Evolutionary conservation across 2,888 invertebrate species (phyloP), one percentile per base, ranked within the genome.

Genomic region (Timema podura): DNA sequence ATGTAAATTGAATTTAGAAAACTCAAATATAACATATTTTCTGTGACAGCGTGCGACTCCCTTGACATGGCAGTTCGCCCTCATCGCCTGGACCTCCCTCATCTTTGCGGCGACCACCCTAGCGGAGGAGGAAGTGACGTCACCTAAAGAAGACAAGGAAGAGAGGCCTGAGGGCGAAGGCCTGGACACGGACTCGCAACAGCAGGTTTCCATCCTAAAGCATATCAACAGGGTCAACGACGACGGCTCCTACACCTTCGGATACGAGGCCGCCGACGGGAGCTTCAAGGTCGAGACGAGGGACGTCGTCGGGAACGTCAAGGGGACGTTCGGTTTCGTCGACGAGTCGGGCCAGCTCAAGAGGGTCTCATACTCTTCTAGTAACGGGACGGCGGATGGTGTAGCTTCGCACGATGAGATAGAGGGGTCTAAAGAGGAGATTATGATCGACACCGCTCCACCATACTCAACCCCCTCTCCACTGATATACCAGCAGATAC

Each of bases 251-350:
- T 93, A 93, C 78, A 92, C 92, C 0, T 91, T 91, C 73, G 93
- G 93, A 0, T 93, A 91, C 78, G 93, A 93, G 82, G 91, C 92
- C 5, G 92, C 91, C 66, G 93, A 93, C 79, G 93, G 93, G 5
- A 91, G 91, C 0, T 93, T 92, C 80, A 92, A 93, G 83, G 91
- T 92, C 71, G 92, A 92, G 82, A 92, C 90, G 77, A 84, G 92
- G 73, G 91, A 91, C 80, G 90, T 91, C 65, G 82, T 88, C 73
- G 73, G 73, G 10, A 72, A 70, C 79, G 90, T 92, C 74, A 92
- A 91, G 80, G 92, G 92, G 57, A 92, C 92, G 68, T 93, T 91
- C 77, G 93, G 93, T 61, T 93, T 91, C 79, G 85, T 92, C 66
- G 92, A 92, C 77, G 88, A 88, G 70, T 86, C 87, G 77, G 92